These are phyloP conservation scores for Hypsopygia costalis DNA, from an alignment of 2,888 invertebrate species.

Conservation along the genomic window DNA sequence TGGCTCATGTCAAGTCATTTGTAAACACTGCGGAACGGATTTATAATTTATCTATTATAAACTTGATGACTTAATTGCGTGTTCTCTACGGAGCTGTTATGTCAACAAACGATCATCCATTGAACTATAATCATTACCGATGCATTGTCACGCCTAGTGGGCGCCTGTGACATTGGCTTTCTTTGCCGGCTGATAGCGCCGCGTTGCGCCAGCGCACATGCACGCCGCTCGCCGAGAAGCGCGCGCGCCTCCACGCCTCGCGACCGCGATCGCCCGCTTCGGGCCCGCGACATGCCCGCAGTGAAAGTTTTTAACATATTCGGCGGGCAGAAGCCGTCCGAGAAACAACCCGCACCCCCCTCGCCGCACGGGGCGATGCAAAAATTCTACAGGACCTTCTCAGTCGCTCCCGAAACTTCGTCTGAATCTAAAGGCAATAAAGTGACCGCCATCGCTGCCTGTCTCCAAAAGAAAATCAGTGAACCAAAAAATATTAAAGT, in stretches of 20 bases:
- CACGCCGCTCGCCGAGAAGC: conserved; percentile 66
- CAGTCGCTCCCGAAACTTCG: conserved; percentile 60
- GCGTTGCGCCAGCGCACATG: conserved; percentile 50
- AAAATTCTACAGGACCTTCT: conserved; percentile 77
- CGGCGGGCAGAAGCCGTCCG: conserved; percentile 76
- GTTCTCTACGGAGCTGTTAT: conserved; percentile 10
- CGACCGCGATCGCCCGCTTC: conserved; percentile 61
- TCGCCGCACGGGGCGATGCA: conserved; percentile 61
- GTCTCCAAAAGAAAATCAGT: conserved; percentile 67
- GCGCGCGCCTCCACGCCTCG: conserved; percentile 71
- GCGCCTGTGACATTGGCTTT: conserved; percentile 74
- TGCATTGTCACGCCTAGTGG: conserved; percentile 50
- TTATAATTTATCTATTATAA: too few relatives aligned
- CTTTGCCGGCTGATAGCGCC: conserved; percentile 46
- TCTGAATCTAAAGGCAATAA: conserved; percentile 61
- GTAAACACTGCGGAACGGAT: too few relatives aligned
- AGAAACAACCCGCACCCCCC: conserved; percentile 61
- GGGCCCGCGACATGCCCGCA: conserved; percentile 77
- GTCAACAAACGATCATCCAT: conserved; percentile 22
- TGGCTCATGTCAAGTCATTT: too few relatives aligned
- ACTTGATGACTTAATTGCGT: conserved; percentile 1
- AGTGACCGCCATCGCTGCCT: conserved; percentile 73
- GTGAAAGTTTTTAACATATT: conserved; percentile 79
- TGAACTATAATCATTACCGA: conserved; percentile 29
- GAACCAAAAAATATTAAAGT: conserved; percentile 49